Evolutionary conservation across 2,888 invertebrate genomes (phyloP), one percentile per base, ranked within the genome.

Genomic region (Acronicta alni): DNA sequence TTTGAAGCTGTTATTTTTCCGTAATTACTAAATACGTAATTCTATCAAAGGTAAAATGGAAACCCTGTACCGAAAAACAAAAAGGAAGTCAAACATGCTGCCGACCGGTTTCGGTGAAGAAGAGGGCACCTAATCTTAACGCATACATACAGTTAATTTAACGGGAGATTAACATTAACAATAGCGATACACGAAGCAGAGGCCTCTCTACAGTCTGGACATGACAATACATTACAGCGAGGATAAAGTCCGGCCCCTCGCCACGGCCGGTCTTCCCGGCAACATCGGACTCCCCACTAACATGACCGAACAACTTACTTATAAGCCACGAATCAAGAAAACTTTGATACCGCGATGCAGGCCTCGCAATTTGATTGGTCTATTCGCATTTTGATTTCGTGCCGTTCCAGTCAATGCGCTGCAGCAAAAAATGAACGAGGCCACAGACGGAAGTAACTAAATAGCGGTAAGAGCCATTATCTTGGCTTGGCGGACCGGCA

Each of bases 121-220:
- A 93, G 93, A 93, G 93, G 93, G 91, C 88, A 91, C 88, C 93
- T 93, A 89, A 94, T 93, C 93, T 93, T 93, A 89, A 93, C 93
- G 93, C 93, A 94, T 94, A 94, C 93, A 94, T 93, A 92, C 91
- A 91, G 93, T 94, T 93, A 93, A 93, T 87, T 93, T 93, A 91
- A 93, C 88, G 77, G 48, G 86, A 90, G 86, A 89, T 91, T 92
- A 93, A 94, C 85, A 92, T 94, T 90, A 94, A 93, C 93, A 93
- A 92, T 67, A 67, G 80, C 85, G 87, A 93, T 93, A 93, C 90
- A 93, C 93, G 93, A 94, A 93, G 93, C 93, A 93, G 93, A 91
- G 89, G 86, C 93, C 92, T 41, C 92, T 92, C 92, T 92, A 92
- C 92, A 78, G 77, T 77, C 77, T 77, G 76, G 85, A 87, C 80